phyloP scores from a whole-genome alignment of 2,113 vertebrate genomes.

The Fulica atra region DNA sequence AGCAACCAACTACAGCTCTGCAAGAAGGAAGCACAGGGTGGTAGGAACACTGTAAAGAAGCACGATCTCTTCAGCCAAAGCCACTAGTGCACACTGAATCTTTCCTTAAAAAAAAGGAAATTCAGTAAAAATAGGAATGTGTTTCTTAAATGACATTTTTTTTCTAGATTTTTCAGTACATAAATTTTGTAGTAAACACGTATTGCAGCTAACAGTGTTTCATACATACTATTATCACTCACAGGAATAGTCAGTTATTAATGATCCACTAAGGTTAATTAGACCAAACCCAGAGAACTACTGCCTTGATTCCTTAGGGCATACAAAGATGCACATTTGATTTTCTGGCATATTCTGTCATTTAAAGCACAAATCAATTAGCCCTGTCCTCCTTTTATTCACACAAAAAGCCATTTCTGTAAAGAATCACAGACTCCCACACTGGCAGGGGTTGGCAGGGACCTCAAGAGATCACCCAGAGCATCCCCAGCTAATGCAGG shows the following conservation, averaged over 20 bases:
- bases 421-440: too few relatives aligned
- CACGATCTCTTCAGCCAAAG: background rate
- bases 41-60: background rate
- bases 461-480: too few relatives aligned
- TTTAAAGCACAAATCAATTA: background rate
- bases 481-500: too few relatives aligned
- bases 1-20: background rate
- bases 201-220: background rate
- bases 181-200: background rate
- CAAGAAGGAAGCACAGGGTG: background rate
- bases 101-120: background rate
- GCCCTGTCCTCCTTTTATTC: background rate
- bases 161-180: background rate
- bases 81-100: background rate
- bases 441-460: too few relatives aligned
- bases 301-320: background rate
- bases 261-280: background rate
- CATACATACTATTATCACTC: background rate
- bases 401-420: background rate
- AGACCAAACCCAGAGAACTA: background rate
- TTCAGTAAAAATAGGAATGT: background rate
- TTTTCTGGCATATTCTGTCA: background rate
- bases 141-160: background rate
- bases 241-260: background rate
- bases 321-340: background rate